Conservation (phyloP, 2,888 invertebrate species). For the Mechanitis messenoides region DNA sequence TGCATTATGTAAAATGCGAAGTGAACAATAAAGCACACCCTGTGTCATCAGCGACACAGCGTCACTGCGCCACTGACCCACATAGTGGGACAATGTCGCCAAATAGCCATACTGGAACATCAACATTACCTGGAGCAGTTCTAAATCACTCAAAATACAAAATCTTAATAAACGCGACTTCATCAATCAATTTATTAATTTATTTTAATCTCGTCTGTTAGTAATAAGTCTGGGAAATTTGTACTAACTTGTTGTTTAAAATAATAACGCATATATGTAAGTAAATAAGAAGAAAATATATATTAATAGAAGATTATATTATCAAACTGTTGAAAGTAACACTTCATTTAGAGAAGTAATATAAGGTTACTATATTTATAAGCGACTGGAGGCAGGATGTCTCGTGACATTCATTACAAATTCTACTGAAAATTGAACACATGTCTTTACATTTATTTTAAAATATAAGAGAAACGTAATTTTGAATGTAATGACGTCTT, state of each 20-base stretch:
- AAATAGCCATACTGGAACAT: conserved; percentile 50
- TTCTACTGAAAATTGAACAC: conserved; percentile 4
- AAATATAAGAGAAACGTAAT: background rate
- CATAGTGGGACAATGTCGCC: conserved; percentile 58
- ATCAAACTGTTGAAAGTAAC: background rate
- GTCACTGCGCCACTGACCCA: conserved; percentile 65
- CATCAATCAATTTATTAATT: too few relatives aligned
- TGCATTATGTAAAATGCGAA: conserved; percentile 46
- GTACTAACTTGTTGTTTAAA: too few relatives aligned
- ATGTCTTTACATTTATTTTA: background rate
- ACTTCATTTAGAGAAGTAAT: background rate
- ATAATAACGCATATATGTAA: too few relatives aligned
- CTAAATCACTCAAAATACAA: conserved; percentile 8
- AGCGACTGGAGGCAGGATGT: background rate
- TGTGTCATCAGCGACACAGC: conserved; percentile 53
- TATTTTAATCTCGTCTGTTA: too few relatives aligned
- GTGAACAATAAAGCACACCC: conserved; percentile 55
- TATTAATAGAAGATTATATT: too few relatives aligned
- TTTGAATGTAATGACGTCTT: background rate
- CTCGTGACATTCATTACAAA: background rate
- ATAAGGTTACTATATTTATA: background rate
- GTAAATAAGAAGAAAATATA: too few relatives aligned
- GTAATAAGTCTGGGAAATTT: too few relatives aligned
- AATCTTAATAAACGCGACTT: background rate
- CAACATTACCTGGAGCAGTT: conserved; percentile 26